phyloP scores from a whole-genome alignment of 1,140 invertebrate species.

The Battus philenor region DNA sequence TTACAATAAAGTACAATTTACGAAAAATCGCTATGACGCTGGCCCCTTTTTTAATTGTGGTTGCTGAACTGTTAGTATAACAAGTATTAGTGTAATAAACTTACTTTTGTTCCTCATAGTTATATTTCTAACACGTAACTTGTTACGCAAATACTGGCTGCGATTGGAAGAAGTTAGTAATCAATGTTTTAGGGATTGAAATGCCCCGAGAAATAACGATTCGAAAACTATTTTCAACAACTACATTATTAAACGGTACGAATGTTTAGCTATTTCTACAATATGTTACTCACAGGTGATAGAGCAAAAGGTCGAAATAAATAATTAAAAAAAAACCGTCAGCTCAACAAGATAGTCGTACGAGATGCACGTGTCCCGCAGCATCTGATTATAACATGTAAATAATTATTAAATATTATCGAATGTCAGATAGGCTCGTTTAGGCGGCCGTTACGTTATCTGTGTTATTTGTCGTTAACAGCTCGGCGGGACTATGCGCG shows the following conservation, averaged over 20 bases:
- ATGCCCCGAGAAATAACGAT: too few relatives aligned
- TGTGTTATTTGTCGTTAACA: conserved; percentile 69
- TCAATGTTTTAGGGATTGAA: too few relatives aligned
- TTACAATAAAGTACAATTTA: too few relatives aligned
- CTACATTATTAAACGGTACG: background rate
- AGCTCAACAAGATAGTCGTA: conserved; percentile 24
- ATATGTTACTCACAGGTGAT: conserved; percentile 1
- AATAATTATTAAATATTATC: conserved; percentile 74
- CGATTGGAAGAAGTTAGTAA: too few relatives aligned
- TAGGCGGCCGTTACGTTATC: conserved; percentile 66
- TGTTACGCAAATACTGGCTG: too few relatives aligned
- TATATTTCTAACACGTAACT: too few relatives aligned
- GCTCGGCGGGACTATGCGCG: conserved; percentile 42
- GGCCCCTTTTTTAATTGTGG: too few relatives aligned
- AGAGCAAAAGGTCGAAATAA: conserved; percentile 10
- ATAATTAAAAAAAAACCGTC: conserved; percentile 18
- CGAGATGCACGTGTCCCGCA: conserved; percentile 27
- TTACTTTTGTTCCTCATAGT: too few relatives aligned
- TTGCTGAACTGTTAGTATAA: too few relatives aligned
- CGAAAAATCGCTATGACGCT: too few relatives aligned
- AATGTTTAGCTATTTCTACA: background rate
- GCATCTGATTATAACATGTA: conserved; percentile 49
- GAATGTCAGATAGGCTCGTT: conserved; percentile 64
- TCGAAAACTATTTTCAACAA: too few relatives aligned
- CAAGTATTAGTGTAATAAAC: too few relatives aligned